Percentiles rank a stretch among this genome's conserved stretches.
phyloP scores from a whole-genome alignment of 2,888 invertebrate species.

The Clitarchus hookeri region DNA sequence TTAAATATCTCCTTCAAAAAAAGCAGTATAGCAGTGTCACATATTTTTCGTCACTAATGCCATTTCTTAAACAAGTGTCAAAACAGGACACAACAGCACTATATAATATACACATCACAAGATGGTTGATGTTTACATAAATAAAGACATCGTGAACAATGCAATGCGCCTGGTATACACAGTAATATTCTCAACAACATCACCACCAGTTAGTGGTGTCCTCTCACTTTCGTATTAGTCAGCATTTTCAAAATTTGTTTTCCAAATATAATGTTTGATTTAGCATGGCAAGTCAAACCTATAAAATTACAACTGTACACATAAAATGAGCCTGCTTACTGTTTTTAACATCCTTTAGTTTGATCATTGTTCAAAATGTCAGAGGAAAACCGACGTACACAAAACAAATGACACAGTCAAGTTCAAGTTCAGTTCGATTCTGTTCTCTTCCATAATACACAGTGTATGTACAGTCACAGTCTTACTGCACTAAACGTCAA shows the following conservation, averaged over 20 bases:
- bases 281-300: conserved; percentile 26
- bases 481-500: conserved; percentile 42
- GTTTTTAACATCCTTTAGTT: conserved; percentile 23
- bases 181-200: conserved; percentile 18
- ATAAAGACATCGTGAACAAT: conserved; percentile 43
- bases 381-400: conserved; percentile 24
- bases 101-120: conserved; percentile 39
- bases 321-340: conserved; percentile 29
- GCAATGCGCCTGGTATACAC: conserved; percentile 42
- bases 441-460: conserved; percentile 16
- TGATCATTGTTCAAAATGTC: conserved; percentile 43
- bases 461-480: conserved; percentile 27
- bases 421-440: conserved; percentile 17
- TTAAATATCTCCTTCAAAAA: conserved; percentile 26
- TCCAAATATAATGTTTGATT: conserved; percentile 22
- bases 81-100: conserved; percentile 40
- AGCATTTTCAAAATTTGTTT: conserved; percentile 18
- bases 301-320: conserved; percentile 27
- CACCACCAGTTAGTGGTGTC: conserved; percentile 18
- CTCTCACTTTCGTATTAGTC: conserved; percentile 19
- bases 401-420: conserved; percentile 20
- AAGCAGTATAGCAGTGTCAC: conserved; percentile 26
- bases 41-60: conserved; percentile 39
- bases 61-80: conserved; percentile 43
- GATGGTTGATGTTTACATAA: conserved; percentile 40